Evolutionary conservation across 1,140 invertebrate species (phyloP), one percentile per base, ranked within the genome.

Genomic region (Tyrophagus putrescentiae): DNA sequence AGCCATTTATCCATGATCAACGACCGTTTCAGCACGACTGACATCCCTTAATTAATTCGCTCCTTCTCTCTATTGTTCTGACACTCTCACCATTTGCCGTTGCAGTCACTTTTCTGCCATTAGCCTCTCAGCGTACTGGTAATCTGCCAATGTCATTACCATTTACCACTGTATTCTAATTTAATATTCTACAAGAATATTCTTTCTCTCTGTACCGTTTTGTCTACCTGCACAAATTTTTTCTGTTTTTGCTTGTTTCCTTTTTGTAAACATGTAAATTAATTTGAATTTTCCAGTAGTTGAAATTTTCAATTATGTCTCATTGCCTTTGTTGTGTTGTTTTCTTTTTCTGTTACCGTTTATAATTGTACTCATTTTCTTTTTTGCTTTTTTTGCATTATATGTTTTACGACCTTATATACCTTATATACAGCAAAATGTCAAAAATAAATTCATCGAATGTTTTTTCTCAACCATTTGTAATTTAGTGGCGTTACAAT

Each of bases 11-110:
- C 18, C 45, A 48, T 48, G 45, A 48, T 48, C 45, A 48, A 48
- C 45, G 45, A 48, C 45, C 45, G 31, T 48, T 48, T 48, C 45
- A 48, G 45, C 45, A 48, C 45, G 45, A 48, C 45, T 48, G 45
- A 29, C 45, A 48, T 48, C 45, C 23, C 45, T 48, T 48, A 48
- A 48, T 48, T 48, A 48, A 48, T 48, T 48, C 31, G 45, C 45
- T 48, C 21, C 21, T 39, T 39, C 21, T 7, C 45, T n/a, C n/a
- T n/a, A 48, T 48, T 48, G 45, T 48, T 48, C 45, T 48, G 7
- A 25, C 7, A 6, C 18, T 48, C 45, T 48, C 45, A 48, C 45
- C 45, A 48, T 48, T 48, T 25, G 45, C 7, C 9, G 23, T 48
- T 13, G 13, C 45, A 48, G 23, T 48, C 21, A 7, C 36, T 39